Conservation (phyloP, 2,797 vertebrate species). For the Epinephelus awoara region DNA sequence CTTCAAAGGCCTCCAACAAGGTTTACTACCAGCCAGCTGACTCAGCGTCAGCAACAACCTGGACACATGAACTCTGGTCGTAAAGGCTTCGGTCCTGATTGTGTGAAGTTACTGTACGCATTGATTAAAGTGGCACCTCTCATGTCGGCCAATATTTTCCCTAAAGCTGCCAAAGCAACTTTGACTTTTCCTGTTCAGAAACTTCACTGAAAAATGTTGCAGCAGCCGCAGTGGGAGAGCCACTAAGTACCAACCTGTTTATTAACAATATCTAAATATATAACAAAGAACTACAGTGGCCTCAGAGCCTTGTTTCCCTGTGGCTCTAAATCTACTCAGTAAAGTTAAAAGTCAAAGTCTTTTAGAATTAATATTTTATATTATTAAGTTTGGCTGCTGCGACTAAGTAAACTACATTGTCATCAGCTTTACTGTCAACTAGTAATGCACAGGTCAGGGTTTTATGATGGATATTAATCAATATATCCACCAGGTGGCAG, state of each 20-base stretch:
- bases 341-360: not conserved
- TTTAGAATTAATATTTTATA: no score
- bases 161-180: not conserved
- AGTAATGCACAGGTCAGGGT: no score
- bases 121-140: not conserved
- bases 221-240: not conserved
- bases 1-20: conserved; percentile 34
- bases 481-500: no score
- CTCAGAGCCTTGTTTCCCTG: not conserved
- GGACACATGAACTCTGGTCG: not conserved
- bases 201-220: conserved; percentile 7
- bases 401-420: no score
- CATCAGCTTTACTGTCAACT: no score
- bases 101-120: conserved; percentile 15
- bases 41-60: conserved; percentile 17
- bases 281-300: not conserved
- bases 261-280: conserved; percentile 21
- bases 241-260: not conserved
- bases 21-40: conserved; percentile 34
- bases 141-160: not conserved
- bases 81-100: not conserved
- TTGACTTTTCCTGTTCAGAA: not conserved
- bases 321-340: not conserved
- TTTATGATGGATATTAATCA: no score
- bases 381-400: no score